These are phyloP conservation scores for Hemiscyllium ocellatum DNA, from an alignment of 2,113 vertebrate species.

Conservation along the genomic window DNA sequence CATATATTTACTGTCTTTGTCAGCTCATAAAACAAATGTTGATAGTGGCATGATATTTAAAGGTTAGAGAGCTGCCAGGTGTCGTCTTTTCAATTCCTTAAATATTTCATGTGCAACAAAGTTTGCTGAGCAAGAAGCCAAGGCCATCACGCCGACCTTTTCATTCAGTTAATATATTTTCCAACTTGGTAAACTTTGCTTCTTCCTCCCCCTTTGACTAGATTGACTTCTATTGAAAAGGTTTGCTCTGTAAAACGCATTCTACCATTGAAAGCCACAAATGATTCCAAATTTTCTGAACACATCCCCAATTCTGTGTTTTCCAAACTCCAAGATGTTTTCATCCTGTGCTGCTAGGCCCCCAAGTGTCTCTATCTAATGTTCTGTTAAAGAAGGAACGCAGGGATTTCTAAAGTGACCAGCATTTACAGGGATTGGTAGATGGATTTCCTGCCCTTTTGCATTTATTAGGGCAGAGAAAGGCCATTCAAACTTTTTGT, in stretches of 20 bases:
- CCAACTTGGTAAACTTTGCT: background rate
- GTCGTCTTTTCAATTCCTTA: background rate
- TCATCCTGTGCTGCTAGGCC: background rate
- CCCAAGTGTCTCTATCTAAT: background rate
- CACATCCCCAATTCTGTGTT: background rate
- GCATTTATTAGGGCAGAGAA: background rate
- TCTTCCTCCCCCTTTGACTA: background rate
- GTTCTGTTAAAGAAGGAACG: background rate
- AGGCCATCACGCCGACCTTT: background rate
- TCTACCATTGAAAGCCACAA: background rate
- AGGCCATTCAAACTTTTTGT: background rate
- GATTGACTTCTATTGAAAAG: background rate
- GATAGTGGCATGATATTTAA: background rate
- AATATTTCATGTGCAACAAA: background rate
- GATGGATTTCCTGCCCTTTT: background rate
- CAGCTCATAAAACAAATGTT: background rate
- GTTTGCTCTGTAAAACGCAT: background rate
- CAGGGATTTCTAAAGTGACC: background rate
- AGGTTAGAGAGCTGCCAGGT: background rate
- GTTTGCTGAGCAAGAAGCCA: background rate
- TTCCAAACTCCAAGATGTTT: background rate
- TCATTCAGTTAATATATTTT: background rate
- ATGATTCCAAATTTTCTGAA: background rate
- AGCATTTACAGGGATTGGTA: background rate
- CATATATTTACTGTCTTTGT: background rate